Conservation (phyloP, 2,113 vertebrate species). For the Sander lucioperca region DNA sequence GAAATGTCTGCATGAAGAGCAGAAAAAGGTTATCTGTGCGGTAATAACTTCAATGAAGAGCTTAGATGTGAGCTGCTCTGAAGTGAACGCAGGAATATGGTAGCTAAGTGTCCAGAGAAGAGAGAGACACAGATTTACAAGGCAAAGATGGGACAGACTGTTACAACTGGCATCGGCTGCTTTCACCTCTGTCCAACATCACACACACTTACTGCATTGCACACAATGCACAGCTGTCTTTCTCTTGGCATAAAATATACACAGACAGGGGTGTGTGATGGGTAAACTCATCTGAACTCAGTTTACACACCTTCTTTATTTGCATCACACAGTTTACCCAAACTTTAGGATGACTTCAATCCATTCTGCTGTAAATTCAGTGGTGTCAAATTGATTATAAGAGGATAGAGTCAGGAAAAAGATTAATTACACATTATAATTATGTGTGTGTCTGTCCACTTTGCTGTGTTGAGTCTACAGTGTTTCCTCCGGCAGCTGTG, state of each 20-base stretch:
- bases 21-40: background rate
- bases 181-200: constrained; percentile 55
- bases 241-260: constrained; percentile 30
- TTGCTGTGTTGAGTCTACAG: constrained; percentile 68
- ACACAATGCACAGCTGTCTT: constrained; percentile 46
- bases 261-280: constrained; percentile 26
- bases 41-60: constrained; percentile 26
- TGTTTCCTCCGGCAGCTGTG: constrained; percentile 32
- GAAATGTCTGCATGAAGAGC: background rate
- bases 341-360: background rate
- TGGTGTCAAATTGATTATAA: background rate
- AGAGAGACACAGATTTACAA: constrained; percentile 6
- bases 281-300: constrained; percentile 19
- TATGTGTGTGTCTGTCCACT: background rate
- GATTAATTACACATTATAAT: too few species aligned
- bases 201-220: constrained; percentile 65
- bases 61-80: constrained; percentile 35
- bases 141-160: constrained; percentile 27
- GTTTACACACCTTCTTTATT: background rate
- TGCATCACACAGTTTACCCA: background rate
- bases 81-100: constrained; percentile 12
- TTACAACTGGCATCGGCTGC: constrained; percentile 32
- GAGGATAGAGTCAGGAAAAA: background rate
- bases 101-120: constrained; percentile 6
- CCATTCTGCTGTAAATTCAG: background rate